phyloP scores from a whole-genome alignment of 2,797 vertebrate genomes.

The Neolamprologus multifasciatus region DNA sequence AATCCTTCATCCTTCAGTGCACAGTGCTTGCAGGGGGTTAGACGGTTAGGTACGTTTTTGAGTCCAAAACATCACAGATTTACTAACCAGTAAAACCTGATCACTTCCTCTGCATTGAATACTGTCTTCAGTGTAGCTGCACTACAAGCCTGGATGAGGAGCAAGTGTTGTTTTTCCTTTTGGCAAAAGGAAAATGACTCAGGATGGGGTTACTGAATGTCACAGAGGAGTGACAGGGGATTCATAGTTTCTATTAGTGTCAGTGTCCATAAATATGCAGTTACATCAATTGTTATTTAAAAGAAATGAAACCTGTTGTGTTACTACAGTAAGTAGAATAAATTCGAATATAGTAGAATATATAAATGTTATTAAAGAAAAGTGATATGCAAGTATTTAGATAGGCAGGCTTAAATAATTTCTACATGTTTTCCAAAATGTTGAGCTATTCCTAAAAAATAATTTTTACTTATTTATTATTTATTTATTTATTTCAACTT shows the following conservation, averaged over 20 bases:
- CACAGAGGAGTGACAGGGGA: neutral
- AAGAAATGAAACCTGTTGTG: neutral
- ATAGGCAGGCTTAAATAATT: fast-evolving
- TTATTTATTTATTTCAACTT: neutral
- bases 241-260: neutral
- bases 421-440: fast-evolving
- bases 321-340: neutral
- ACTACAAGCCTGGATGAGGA: neutral
- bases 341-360: fast-evolving
- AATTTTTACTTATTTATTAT: neutral
- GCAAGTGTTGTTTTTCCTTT: neutral
- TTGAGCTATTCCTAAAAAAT: fast-evolving
- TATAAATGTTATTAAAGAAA: neutral
- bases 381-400: neutral
- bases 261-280: neutral
- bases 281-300: neutral
- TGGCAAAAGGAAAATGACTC: neutral
- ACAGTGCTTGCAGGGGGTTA: neutral
- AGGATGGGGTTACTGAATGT: neutral
- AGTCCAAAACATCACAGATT: neutral
- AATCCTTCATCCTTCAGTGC: neutral
- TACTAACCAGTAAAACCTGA: neutral
- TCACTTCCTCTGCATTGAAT: neutral
- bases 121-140: fast-evolving
- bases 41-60: fast-evolving